Conservation (phyloP, 2,113 vertebrate genomes). For the Archilochus colubris region DNA sequence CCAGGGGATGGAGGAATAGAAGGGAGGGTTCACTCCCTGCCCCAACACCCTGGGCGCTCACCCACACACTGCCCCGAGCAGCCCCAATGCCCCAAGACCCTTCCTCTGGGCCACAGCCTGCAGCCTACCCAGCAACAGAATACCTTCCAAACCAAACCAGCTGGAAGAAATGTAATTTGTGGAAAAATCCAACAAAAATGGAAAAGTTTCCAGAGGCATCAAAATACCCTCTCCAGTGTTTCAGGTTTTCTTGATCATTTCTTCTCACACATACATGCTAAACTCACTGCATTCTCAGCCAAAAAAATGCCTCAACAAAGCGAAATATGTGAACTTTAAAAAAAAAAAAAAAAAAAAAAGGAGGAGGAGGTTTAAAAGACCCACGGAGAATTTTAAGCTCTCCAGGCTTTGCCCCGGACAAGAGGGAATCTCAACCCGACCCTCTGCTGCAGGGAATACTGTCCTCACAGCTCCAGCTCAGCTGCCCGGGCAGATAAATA, state of each 20-base stretch:
- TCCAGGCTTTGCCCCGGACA: not conserved
- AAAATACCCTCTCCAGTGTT: not conserved
- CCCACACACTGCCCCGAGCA: not conserved
- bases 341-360: too few species aligned
- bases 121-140: not conserved
- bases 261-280: not conserved
- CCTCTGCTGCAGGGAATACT: not conserved
- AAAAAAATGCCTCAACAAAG: not conserved
- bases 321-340: fast-evolving
- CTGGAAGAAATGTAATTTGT: not conserved
- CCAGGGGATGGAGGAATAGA: fast-evolving
- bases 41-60: fast-evolving
- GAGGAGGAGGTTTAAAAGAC: not conserved
- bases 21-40: not conserved
- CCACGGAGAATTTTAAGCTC: not conserved
- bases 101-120: not conserved
- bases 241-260: not conserved
- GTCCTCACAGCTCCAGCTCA: not conserved
- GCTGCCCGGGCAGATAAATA: fast-evolving
- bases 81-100: too few species aligned
- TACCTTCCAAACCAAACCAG: not conserved
- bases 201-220: not conserved
- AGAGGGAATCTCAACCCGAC: not conserved
- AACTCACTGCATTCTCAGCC: not conserved
- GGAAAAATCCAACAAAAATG: not conserved